Conservation (phyloP, 2,113 vertebrate genomes). For the Hippolais icterina region DNA sequence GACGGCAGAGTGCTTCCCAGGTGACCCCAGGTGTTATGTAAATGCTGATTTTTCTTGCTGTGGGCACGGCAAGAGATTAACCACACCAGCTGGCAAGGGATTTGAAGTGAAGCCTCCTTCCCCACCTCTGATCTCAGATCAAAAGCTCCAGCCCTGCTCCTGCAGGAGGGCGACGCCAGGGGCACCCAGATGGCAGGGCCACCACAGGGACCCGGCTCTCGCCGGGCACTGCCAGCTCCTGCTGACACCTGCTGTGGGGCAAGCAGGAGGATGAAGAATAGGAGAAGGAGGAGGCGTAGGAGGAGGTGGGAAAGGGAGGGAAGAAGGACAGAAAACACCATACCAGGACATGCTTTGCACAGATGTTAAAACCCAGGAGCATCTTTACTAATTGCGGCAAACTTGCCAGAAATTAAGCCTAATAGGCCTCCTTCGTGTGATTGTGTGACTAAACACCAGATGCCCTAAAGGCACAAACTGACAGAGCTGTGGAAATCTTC, state of each 20-base stretch:
- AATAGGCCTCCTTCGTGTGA: background rate
- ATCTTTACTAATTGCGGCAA: slow-evolving; percentile 1
- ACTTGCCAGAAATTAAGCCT: slow-evolving; percentile 41
- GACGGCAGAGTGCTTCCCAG: background rate
- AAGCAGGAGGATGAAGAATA: background rate
- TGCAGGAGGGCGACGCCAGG: background rate
- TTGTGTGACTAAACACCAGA: slow-evolving; percentile 50
- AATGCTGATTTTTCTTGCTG: background rate
- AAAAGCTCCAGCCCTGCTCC: background rate
- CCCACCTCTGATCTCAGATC: slow-evolving; percentile 15
- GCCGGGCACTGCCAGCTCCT: fast-evolving
- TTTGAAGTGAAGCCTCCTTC: background rate
- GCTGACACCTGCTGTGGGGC: background rate
- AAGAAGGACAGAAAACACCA: background rate
- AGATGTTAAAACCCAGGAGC: slow-evolving; percentile 2
- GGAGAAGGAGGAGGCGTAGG: background rate
- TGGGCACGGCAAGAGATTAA: background rate
- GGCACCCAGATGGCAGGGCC: background rate
- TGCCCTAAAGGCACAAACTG: slow-evolving; percentile 51
- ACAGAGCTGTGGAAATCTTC: slow-evolving; percentile 31
- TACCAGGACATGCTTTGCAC: background rate
- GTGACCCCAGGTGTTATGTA: background rate
- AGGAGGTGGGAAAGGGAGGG: background rate
- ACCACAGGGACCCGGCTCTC: fast-evolving
- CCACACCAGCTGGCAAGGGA: background rate